A percentile compares a stretch with the other conserved stretches of the same genome.
phyloP scores from a whole-genome alignment of 2,797 vertebrate genomes.

The Galago senegalensis region DNA sequence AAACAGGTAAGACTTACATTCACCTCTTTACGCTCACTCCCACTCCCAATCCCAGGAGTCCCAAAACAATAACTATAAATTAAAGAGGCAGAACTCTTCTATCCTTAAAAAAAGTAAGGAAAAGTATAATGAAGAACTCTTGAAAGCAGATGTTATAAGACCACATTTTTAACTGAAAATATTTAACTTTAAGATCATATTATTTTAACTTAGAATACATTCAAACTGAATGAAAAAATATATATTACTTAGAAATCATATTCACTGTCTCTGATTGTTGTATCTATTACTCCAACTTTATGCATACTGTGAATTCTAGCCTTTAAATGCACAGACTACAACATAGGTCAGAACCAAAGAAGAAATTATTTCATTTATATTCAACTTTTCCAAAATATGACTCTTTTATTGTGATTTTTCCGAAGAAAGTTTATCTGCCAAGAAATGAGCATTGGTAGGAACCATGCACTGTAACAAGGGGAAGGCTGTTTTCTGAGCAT shows the following conservation, averaged over 20 bases:
- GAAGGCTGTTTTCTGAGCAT: constrained; percentile 55
- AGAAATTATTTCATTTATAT: constrained; percentile 73
- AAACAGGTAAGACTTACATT: background rate
- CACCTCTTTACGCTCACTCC: background rate
- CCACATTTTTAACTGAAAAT: constrained; percentile 24
- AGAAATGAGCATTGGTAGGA: constrained; percentile 52
- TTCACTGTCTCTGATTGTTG: background rate
- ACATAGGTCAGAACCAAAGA: constrained; percentile 57
- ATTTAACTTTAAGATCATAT: background rate
- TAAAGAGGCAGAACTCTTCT: background rate
- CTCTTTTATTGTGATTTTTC: constrained; percentile 56
- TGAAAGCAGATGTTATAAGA: background rate
- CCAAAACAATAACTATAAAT: background rate
- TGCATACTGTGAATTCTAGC: constrained; percentile 49
- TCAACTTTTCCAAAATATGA: constrained; percentile 68
- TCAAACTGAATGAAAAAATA: constrained; percentile 17
- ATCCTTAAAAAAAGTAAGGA: background rate
- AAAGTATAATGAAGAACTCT: background rate
- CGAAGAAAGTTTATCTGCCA: constrained; percentile 58
- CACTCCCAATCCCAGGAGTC: background rate
- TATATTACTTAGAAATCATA: constrained; percentile 26
- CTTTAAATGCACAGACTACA: constrained; percentile 47
- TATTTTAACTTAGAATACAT: constrained; percentile 59
- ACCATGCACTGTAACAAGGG: constrained; percentile 14
- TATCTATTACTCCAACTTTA: background rate